Evolutionary conservation across 2,113 vertebrate species (phyloP), one percentile per base, ranked within the genome.

Genomic region (Paratilapia polleni): DNA sequence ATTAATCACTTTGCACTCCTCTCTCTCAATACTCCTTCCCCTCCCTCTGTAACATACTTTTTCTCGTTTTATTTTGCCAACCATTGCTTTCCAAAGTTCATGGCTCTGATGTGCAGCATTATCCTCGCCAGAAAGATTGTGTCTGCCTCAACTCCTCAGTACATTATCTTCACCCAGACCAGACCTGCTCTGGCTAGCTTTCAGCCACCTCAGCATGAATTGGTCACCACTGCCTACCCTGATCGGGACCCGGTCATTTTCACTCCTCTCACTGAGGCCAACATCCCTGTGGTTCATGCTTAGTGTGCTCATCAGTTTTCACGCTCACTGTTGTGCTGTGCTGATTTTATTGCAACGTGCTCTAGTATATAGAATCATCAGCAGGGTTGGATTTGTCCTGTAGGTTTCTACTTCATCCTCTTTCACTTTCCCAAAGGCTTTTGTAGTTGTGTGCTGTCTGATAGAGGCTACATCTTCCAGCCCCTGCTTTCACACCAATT

Each of bases 71-170:
- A 24, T 6, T 31, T 41, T 3, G 6, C 47, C 52, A 14, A 38
- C 63, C 64, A 76, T 10, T 68, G 41, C 5, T 36, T 77, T 19
- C 47, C 15, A 41, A 84, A 95, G 94, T 4, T 90, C 43, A 6
- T 90, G 2, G 89, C 90, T 57, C 19, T 94, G 74, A 80, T 91
- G 64, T 94, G 94, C 90, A 93, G 94, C 86, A 0, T 2, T 0
- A 82, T 0, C 8, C 93, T 95, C 52, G 41, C 2, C 28, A 80
- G 3, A 52, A 73, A 85, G 70, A 83, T 94, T 0, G 6, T 5
- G 43, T 68, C 86, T 6, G 4, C 8, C 28, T 47, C 87, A 15
- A 2, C 87, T 43, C 8, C 89, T 76, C 88, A 93, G 62, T 92
- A 93, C 87, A 89, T 92, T 36, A 31, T 92, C 73, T 84, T 94